These are phyloP conservation scores for Lasioglossum malachurum DNA, from an alignment of 2,888 invertebrate species.

Conservation along the genomic window DNA sequence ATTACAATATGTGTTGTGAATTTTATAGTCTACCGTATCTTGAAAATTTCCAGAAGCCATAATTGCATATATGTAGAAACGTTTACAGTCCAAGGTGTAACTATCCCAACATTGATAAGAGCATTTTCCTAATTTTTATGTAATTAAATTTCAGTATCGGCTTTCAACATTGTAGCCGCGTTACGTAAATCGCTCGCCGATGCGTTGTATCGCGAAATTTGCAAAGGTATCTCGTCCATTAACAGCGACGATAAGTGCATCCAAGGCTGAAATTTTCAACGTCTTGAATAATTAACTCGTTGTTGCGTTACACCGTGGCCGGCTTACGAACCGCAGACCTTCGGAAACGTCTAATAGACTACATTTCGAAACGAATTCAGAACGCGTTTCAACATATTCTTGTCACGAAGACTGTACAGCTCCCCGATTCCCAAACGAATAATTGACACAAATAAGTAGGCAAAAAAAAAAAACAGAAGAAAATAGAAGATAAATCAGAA, in stretches of 20 bases:
- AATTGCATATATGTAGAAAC: too few relatives aligned
- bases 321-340: neutral
- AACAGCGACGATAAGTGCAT: constrained; percentile 45
- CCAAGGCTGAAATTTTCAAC: constrained; percentile 59
- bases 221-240: constrained; percentile 41
- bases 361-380: neutral
- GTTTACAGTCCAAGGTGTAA: too few relatives aligned
- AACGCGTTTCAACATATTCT: too few relatives aligned
- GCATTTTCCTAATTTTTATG: neutral
- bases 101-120: too few relatives aligned
- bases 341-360: neutral
- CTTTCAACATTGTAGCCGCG: neutral
- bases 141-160: neutral
- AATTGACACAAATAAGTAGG: too few relatives aligned
- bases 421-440: too few relatives aligned
- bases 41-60: too few relatives aligned
- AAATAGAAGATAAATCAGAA: too few relatives aligned
- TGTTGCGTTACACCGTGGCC: constrained; percentile 44
- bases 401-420: too few relatives aligned
- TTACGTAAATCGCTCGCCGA: neutral
- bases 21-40: too few relatives aligned
- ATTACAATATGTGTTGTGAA: too few relatives aligned
- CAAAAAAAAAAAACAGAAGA: too few relatives aligned
- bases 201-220: constrained; percentile 29
- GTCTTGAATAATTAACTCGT: constrained; percentile 63